Evolutionary conservation across 2,113 vertebrate genomes (phyloP).

Genomic region (Tylochromis polylepis): DNA sequence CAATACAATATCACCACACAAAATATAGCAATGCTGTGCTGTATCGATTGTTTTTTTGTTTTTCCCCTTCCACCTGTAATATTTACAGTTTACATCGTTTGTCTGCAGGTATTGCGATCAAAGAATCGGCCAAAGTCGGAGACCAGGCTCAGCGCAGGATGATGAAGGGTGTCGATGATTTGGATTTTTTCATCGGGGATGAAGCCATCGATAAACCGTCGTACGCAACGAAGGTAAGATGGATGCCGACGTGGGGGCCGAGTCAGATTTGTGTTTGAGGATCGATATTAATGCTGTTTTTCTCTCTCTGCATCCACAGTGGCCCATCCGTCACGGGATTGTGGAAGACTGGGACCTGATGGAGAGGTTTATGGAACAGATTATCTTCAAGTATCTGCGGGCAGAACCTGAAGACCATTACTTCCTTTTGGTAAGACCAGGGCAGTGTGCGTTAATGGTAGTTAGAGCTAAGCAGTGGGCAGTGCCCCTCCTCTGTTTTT

Average conservation of each 20-base stretch:
- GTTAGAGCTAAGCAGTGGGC: background rate
- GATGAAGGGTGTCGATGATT: conserved; percentile 96
- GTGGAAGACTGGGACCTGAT: conserved; percentile 99
- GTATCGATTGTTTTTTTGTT: background rate
- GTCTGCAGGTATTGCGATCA: conserved; percentile 92
- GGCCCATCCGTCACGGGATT: conserved; percentile 97
- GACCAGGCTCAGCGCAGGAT: conserved; percentile 96
- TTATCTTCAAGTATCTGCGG: conserved; percentile 99
- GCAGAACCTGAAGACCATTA: conserved; percentile 98
- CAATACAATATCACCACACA: too few relatives aligned
- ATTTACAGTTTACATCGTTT: background rate
- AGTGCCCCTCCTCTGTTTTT: background rate
- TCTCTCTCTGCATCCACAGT: conserved; percentile 63
- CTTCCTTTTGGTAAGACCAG: conserved; percentile 87
- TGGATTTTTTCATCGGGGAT: conserved; percentile 99
- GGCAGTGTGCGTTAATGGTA: background rate
- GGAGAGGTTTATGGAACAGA: conserved; percentile 99
- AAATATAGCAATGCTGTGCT: background rate
- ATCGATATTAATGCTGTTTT: background rate
- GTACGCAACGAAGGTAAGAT: conserved; percentile 89
- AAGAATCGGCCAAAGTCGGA: conserved; percentile 96
- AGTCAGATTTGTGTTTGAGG: background rate
- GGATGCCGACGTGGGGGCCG: fast-evolving
- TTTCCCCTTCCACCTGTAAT: background rate
- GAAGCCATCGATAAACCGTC: conserved; percentile 98